Conservation (phyloP, 2,888 invertebrate genomes). For the Ganaspis brasiliensis region DNA sequence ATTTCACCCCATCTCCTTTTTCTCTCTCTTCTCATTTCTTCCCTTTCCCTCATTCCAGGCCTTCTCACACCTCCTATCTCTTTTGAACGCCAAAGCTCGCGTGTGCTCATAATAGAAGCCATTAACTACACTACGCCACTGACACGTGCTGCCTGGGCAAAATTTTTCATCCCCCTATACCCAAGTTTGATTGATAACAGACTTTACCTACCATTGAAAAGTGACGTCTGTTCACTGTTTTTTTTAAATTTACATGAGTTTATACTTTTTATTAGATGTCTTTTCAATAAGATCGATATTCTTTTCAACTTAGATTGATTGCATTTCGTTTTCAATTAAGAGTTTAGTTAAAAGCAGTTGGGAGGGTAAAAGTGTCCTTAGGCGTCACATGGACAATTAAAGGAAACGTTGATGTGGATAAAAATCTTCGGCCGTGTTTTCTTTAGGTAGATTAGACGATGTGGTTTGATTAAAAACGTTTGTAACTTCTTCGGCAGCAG, state of each 20-base stretch:
- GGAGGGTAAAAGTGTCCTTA: no score
- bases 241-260: not conserved
- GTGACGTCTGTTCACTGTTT: not conserved
- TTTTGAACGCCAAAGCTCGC: conserved; percentile 36
- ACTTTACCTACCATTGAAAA: conserved; percentile 54
- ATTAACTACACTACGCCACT: conserved; percentile 72
- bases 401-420: no score
- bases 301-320: no score
- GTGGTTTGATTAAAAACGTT: no score
- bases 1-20: conserved; percentile 43
- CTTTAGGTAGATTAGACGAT: no score
- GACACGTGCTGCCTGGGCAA: conserved; percentile 69
- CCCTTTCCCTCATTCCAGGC: conserved; percentile 12
- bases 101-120: conserved; percentile 70
- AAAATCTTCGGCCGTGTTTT: no score
- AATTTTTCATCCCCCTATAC: conserved; percentile 71
- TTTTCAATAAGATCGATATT: not conserved
- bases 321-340: no score
- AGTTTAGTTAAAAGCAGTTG: no score
- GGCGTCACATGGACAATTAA: no score
- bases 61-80: conserved; percentile 38
- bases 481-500: no score
- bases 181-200: conserved; percentile 66
- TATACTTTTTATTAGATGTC: not conserved
- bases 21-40: conserved; percentile 41